Conservation (phyloP, 2,113 vertebrate species). For the Alligator mississippiensis region DNA sequence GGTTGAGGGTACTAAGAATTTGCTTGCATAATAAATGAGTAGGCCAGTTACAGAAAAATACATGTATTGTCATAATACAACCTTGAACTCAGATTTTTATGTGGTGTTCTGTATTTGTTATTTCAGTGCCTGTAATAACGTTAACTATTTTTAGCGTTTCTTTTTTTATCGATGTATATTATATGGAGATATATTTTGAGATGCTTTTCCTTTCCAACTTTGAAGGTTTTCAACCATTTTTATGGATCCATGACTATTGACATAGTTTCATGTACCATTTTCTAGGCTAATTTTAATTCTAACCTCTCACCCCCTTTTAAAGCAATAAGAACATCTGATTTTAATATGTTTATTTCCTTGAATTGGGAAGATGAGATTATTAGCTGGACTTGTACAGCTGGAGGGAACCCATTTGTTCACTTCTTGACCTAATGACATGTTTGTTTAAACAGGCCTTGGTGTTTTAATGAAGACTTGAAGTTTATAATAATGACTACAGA, state of each 20-base stretch:
- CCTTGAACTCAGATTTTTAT: background rate
- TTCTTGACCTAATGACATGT: conserved; percentile 65
- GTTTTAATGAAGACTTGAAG: conserved; percentile 8
- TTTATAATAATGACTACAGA: conserved; percentile 47
- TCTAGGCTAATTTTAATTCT: background rate
- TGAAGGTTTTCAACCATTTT: background rate
- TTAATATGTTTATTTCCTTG: background rate
- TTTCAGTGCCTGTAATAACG: background rate
- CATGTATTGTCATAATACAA: background rate
- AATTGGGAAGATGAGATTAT: background rate
- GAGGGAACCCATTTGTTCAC: conserved; percentile 52
- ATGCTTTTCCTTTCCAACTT: background rate
- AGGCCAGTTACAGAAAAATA: background rate
- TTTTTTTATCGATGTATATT: background rate
- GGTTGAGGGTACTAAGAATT: background rate
- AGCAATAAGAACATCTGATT: background rate
- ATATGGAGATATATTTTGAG: background rate
- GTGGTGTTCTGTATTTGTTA: background rate
- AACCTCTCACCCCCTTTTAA: background rate
- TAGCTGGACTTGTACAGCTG: conserved; percentile 44
- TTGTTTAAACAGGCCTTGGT: conserved; percentile 60
- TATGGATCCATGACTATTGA: background rate
- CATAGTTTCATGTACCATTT: background rate
- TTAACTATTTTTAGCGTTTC: background rate
- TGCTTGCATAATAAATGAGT: background rate